A percentile compares a stretch with the other conserved stretches of the same genome.
phyloP scores from a whole-genome alignment of 2,888 invertebrate genomes.

The Toxonevra muliebris region DNA sequence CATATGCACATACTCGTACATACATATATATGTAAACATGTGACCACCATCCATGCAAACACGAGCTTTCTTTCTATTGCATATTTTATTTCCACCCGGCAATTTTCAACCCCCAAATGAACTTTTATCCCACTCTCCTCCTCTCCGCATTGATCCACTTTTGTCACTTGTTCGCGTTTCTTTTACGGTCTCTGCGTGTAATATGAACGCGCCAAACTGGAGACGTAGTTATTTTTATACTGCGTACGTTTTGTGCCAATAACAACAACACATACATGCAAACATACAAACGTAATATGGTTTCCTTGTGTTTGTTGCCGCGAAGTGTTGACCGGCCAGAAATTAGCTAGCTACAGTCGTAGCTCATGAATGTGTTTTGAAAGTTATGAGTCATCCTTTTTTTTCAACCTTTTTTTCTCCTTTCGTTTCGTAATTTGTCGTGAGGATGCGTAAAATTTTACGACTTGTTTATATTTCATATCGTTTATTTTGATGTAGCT shows the following conservation, averaged over 20 bases:
- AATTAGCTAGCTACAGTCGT: no score
- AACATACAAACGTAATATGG: background rate
- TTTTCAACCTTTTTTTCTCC: no score
- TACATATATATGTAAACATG: background rate
- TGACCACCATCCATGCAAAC: no score
- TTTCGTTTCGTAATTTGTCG: no score
- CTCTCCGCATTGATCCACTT: no score
- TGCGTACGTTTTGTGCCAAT: background rate
- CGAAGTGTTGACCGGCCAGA: no score
- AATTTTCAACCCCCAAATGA: background rate
- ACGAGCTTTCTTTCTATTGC: background rate
- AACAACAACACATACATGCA: no score
- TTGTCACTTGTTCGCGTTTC: background rate
- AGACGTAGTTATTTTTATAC: background rate
- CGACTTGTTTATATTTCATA: no score
- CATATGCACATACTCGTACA: background rate
- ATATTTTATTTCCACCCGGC: background rate
- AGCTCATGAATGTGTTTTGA: no score
- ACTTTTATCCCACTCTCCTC: background rate
- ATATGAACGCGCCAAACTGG: conserved; percentile 1
- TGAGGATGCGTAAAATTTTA: no score
- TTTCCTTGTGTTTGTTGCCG: background rate
- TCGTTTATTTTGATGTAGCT: no score
- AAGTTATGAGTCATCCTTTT: no score
- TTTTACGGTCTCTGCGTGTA: background rate